Evolutionary conservation across 2,888 invertebrate genomes (phyloP).

Genomic region (Leistus spinibarbis): DNA sequence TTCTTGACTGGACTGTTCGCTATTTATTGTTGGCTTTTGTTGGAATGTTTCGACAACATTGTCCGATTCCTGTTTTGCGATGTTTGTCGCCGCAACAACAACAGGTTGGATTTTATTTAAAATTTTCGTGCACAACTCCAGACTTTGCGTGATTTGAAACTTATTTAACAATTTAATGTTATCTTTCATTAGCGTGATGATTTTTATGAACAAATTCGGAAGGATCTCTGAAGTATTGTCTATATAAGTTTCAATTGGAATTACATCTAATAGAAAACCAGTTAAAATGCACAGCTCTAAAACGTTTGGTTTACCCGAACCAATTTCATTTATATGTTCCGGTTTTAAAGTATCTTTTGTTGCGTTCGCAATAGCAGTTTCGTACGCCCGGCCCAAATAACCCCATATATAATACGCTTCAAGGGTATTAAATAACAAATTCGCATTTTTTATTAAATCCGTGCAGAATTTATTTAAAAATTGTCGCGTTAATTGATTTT

Average conservation of each 20-base stretch:
- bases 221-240: constrained; percentile 79
- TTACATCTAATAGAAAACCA: constrained; percentile 76
- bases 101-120: constrained; percentile 76
- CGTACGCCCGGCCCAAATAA: constrained; percentile 71
- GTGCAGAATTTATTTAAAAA: constrained; percentile 59
- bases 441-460: constrained; percentile 83
- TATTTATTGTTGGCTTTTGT: constrained; percentile 43
- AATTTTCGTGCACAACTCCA: constrained; percentile 74
- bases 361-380: constrained; percentile 54
- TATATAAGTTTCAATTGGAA: constrained; percentile 75
- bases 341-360: constrained; percentile 45
- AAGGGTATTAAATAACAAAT: constrained; percentile 80
- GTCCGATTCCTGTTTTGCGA: constrained; percentile 43
- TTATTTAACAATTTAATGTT: constrained; percentile 63
- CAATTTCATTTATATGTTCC: constrained; percentile 60
- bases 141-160: constrained; percentile 68
- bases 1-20: constrained; percentile 19
- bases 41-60: constrained; percentile 42
- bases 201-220: constrained; percentile 74
- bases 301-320: constrained; percentile 67
- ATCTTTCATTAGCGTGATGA: constrained; percentile 65
- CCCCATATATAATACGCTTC: constrained; percentile 89
- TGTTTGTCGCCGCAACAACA: constrained; percentile 53
- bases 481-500: constrained; percentile 49
- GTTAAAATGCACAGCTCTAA: constrained; percentile 74